Conservation (phyloP, 1,140 invertebrate species). For the Agrilus planipennis region DNA sequence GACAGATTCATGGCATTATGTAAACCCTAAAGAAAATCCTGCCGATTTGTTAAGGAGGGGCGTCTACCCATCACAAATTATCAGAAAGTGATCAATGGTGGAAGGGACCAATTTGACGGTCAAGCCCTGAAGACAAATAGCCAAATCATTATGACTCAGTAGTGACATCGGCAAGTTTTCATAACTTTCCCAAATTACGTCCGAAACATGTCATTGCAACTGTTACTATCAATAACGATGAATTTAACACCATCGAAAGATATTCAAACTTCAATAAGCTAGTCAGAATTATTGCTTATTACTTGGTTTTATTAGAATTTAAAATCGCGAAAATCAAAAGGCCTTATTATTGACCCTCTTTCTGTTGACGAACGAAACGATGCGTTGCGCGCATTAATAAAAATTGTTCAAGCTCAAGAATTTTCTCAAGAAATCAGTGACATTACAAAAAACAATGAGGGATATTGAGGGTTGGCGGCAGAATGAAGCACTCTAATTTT, state of each 20-base stretch:
- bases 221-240: background rate
- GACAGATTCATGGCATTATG: conserved; percentile 1
- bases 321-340: too few species aligned
- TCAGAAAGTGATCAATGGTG: background rate
- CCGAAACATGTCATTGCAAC: background rate
- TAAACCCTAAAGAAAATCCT: conserved; percentile 4
- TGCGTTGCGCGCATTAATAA: background rate
- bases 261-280: background rate
- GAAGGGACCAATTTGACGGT: background rate
- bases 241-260: background rate
- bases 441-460: background rate
- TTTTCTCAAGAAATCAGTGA: background rate
- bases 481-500: background rate
- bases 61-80: background rate
- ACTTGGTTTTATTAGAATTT: background rate
- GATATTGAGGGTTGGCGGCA: background rate
- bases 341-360: too few species aligned
- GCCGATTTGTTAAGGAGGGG: too few species aligned
- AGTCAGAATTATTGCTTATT: background rate
- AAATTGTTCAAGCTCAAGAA: background rate
- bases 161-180: background rate
- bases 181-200: background rate
- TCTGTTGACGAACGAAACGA: too few species aligned
- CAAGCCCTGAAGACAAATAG: too few species aligned
- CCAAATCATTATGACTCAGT: too few species aligned